These are phyloP conservation scores for Carapus acus DNA, from an alignment of 2,797 vertebrate genomes.

Conservation along the genomic window DNA sequence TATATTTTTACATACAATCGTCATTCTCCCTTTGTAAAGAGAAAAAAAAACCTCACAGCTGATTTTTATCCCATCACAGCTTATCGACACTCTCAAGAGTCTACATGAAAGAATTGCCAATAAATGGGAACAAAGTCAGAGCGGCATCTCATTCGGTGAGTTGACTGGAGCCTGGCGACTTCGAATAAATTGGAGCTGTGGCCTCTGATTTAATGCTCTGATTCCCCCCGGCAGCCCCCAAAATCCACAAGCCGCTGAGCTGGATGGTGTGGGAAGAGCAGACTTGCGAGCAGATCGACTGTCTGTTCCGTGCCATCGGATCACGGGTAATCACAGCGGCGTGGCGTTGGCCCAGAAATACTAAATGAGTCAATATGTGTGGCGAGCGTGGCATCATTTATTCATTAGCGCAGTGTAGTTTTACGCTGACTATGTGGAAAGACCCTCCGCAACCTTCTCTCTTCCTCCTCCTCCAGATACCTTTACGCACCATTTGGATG, in stretches of 20 bases:
- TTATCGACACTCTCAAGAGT: conserved; percentile 80
- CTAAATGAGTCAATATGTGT: too few species aligned
- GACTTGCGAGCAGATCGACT: conserved; percentile 76
- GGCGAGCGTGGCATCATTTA: too few species aligned
- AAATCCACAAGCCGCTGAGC: conserved; percentile 75
- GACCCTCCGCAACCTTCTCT: too few species aligned
- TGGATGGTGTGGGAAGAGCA: conserved; percentile 91
- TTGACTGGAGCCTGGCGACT: background rate
- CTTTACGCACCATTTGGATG: conserved; percentile 85
- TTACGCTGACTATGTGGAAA: too few species aligned
- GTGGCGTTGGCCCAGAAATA: too few species aligned
- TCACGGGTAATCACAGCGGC: conserved; percentile 70
- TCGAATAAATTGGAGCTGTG: background rate
- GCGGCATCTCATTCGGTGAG: conserved; percentile 82
- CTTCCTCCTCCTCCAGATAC: conserved; percentile 68
- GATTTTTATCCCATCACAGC: conserved; percentile 62
- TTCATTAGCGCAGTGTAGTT: too few species aligned
- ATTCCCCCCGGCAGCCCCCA: conserved; percentile 75
- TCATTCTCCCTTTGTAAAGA: too few species aligned
- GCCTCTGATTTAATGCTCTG: background rate
- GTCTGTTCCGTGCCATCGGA: conserved; percentile 81
- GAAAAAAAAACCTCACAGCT: too few species aligned
- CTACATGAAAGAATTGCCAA: conserved; percentile 77
- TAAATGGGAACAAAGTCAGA: conserved; percentile 75
- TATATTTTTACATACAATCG: too few species aligned